Evolutionary conservation across 1,140 invertebrate species (phyloP).

Genomic region (Aethina tumida): DNA sequence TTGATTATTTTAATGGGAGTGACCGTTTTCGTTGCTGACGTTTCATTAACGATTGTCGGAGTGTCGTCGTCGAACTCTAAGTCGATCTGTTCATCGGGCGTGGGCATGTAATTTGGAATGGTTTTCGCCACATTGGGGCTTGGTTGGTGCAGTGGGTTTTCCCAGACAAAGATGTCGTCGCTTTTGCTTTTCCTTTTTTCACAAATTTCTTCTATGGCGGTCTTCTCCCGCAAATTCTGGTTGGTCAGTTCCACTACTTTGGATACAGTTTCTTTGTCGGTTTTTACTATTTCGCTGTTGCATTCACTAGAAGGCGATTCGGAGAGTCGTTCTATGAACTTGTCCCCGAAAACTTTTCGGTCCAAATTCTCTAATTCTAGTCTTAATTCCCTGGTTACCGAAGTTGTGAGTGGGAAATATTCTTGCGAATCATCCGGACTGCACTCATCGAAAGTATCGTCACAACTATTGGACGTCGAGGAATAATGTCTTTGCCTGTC

Average conservation of each 20-base stretch:
- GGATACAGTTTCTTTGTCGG: slow-evolving; percentile 8
- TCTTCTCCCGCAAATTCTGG: slow-evolving; percentile 2
- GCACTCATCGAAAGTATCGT: slow-evolving; percentile 43
- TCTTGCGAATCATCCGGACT: slow-evolving; percentile 70
- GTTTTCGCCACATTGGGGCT: slow-evolving; percentile 37
- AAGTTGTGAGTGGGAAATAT: slow-evolving; percentile 78
- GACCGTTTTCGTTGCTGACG: slow-evolving; percentile 24
- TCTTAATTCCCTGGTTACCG: slow-evolving; percentile 69
- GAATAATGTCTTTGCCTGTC: slow-evolving; percentile 24
- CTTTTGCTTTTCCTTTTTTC: slow-evolving; percentile 31
- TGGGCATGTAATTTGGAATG: slow-evolving; percentile 42
- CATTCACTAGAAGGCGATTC: slow-evolving; percentile 26
- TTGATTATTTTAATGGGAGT: slow-evolving; percentile 29
- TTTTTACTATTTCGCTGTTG: slow-evolving; percentile 14
- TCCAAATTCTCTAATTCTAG: slow-evolving; percentile 73
- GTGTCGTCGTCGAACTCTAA: slow-evolving; percentile 54
- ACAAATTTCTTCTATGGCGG: background rate
- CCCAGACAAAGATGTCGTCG: slow-evolving; percentile 64
- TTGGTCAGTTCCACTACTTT: slow-evolving; percentile 5
- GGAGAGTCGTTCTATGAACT: slow-evolving; percentile 28
- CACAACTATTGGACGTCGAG: slow-evolving; percentile 27
- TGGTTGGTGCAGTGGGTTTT: slow-evolving; percentile 57
- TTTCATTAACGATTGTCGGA: slow-evolving; percentile 27
- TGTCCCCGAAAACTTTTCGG: slow-evolving; percentile 58
- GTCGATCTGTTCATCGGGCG: slow-evolving; percentile 58